Conservation (phyloP, 2,888 invertebrate genomes). For the Aphidoletes aphidimyza region DNA sequence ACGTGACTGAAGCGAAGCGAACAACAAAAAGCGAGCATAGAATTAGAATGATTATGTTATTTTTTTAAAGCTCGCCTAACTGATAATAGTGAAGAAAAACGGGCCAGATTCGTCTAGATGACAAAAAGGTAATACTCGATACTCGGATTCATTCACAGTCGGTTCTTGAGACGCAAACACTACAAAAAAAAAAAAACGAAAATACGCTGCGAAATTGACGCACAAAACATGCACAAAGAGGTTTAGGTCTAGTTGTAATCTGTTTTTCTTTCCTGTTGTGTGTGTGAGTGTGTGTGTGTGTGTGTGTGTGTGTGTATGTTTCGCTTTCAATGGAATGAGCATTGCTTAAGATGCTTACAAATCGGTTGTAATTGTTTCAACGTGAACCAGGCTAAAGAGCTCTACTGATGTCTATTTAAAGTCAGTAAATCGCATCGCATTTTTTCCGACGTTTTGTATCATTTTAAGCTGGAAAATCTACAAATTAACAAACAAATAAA, state of each 20-base stretch:
- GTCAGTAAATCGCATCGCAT: neutral
- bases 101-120: neutral
- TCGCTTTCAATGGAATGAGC: neutral
- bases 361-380: constrained; percentile 21
- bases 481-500: neutral
- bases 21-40: neutral
- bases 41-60: constrained; percentile 44
- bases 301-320: neutral
- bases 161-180: too few species aligned
- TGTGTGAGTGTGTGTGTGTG: neutral
- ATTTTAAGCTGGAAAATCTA: neutral
- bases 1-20: neutral
- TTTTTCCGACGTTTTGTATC: neutral
- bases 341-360: constrained; percentile 25
- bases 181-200: too few species aligned
- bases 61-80: neutral
- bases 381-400: too few species aligned
- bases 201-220: neutral
- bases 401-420: too few species aligned
- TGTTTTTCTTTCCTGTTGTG: neutral
- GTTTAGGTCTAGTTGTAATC: neutral
- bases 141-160: neutral
- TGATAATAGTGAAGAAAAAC: constrained; percentile 32
- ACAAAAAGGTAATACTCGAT: neutral
- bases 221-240: neutral